These are phyloP conservation scores for Piliocolobus tephrosceles DNA, from an alignment of 2,113 vertebrate species.

Conservation along the genomic window DNA sequence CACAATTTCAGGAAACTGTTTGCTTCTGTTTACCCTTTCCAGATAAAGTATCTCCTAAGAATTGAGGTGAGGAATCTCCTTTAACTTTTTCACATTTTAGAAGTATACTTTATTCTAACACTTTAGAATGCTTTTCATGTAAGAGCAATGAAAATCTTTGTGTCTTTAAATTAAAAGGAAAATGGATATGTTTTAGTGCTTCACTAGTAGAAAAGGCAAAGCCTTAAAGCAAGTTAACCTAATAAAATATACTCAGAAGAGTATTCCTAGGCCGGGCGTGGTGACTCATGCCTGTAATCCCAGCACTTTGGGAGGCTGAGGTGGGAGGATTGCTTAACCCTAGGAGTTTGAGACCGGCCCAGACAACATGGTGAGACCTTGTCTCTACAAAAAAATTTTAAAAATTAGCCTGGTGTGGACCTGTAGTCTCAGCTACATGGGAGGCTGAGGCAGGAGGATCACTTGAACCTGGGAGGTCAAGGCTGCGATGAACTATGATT, in stretches of 20 bases:
- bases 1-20: conserved; percentile 71
- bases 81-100: conserved; percentile 57
- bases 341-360: neutral
- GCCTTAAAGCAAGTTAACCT: conserved; percentile 8
- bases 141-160: neutral
- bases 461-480: neutral
- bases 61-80: conserved; percentile 38
- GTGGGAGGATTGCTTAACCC: too few species aligned
- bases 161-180: conserved; percentile 42
- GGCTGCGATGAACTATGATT: neutral
- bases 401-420: neutral
- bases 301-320: too few species aligned
- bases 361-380: neutral
- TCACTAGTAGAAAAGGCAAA: conserved; percentile 19
- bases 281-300: too few species aligned
- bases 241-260: conserved; percentile 21
- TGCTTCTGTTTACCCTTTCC: conserved; percentile 73
- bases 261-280: neutral
- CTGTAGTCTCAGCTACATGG: neutral
- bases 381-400: neutral
- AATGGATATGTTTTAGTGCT: conserved; percentile 44
- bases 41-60: conserved; percentile 43
- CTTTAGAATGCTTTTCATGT: neutral
- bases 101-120: conserved; percentile 10
- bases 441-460: neutral